Conservation (phyloP, 2,113 vertebrate genomes). For the Austrofundulus limnaeus region DNA sequence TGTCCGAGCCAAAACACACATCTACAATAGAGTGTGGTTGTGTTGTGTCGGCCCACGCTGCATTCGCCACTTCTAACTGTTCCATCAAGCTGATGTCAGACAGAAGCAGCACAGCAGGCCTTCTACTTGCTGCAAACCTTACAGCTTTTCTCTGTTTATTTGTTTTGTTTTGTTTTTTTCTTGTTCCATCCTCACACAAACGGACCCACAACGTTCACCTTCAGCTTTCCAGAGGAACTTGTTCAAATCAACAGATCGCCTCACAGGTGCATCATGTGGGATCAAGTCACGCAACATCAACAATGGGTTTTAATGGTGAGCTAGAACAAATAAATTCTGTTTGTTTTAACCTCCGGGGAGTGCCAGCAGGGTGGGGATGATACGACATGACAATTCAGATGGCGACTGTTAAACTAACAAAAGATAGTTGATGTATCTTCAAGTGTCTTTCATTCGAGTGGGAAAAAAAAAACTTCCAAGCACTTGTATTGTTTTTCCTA, state of each 20-base stretch:
- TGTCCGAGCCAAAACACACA: conserved; percentile 7
- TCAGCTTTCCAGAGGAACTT: not conserved
- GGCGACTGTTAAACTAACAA: conserved; percentile 15
- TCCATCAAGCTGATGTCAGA: conserved; percentile 18
- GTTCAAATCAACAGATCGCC: conserved; percentile 1
- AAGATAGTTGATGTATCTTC: conserved; percentile 20
- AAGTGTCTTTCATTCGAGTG: conserved; percentile 25
- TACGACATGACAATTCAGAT: conserved; percentile 14
- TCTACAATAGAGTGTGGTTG: conserved; percentile 5
- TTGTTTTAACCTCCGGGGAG: conserved; percentile 47
- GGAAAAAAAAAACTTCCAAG: conserved; percentile 35
- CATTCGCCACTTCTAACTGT: conserved; percentile 26
- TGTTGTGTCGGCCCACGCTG: conserved; percentile 16
- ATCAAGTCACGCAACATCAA: conserved; percentile 2
- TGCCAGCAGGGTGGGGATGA: conserved; percentile 34
- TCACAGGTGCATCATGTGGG: not conserved
- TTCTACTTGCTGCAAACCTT: conserved; percentile 26
- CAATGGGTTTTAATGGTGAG: conserved; percentile 9
- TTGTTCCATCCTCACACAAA: conserved; percentile 4
- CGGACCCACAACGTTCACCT: not conserved
- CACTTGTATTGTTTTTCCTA: not conserved
- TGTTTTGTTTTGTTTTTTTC: no score
- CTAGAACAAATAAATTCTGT: conserved; percentile 33
- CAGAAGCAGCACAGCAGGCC: conserved; percentile 23
- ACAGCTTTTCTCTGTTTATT: conserved; percentile 16